phyloP scores from a whole-genome alignment of 2,797 vertebrate genomes.

The Parambassis ranga region DNA sequence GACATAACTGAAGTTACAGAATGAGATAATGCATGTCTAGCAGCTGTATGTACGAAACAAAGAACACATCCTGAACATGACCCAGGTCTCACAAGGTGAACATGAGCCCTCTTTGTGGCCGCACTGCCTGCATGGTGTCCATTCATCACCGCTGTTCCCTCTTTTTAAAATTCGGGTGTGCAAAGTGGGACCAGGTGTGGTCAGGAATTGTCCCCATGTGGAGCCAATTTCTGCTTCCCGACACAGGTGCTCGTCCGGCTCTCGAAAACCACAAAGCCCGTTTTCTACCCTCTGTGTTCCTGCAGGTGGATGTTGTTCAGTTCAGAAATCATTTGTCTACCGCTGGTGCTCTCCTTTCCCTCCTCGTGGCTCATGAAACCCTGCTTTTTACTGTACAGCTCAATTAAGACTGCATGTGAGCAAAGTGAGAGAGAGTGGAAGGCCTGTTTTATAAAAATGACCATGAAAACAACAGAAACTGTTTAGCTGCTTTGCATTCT shows the following conservation, averaged over 20 bases:
- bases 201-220: conserved; percentile 12
- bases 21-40: no score
- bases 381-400: neutral
- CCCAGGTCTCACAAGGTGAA: neutral
- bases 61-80: neutral
- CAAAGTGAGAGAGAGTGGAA: neutral
- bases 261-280: neutral
- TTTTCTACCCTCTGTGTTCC: neutral
- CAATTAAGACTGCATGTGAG: neutral
- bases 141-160: neutral
- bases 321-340: conserved; percentile 5
- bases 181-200: conserved; percentile 42
- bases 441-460: neutral
- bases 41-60: neutral
- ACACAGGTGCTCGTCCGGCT: neutral
- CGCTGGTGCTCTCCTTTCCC: neutral
- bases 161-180: neutral
- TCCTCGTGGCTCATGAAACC: neutral
- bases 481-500: conserved; percentile 20
- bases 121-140: neutral
- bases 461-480: neutral
- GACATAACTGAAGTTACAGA: neutral
- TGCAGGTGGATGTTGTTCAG: neutral
- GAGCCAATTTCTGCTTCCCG: conserved; percentile 28
- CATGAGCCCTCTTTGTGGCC: neutral